Evolutionary conservation across 2,888 invertebrate genomes (phyloP).

Genomic region (Lucinisca nassula): DNA sequence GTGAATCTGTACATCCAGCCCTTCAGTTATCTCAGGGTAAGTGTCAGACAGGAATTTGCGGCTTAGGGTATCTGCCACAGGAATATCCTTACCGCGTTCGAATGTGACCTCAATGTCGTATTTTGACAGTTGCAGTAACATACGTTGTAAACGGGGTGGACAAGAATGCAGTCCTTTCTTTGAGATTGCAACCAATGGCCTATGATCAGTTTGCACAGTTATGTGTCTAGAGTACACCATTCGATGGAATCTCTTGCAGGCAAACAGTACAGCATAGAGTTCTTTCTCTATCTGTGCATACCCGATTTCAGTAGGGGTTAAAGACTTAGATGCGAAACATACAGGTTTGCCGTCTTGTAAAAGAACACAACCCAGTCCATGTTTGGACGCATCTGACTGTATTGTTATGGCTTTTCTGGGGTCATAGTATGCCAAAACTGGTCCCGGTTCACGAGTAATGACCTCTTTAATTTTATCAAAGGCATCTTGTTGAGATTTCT

Average conservation of each 20-base stretch:
- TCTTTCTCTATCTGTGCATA: slow-evolving; percentile 74
- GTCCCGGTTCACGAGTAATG: slow-evolving; percentile 47
- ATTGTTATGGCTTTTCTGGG: slow-evolving; percentile 19
- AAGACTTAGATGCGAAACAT: too few species aligned
- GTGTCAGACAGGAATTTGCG: slow-evolving; percentile 39
- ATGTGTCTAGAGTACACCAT: slow-evolving; percentile 49
- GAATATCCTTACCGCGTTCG: slow-evolving; percentile 57
- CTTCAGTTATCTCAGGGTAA: background rate
- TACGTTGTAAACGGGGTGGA: slow-evolving; percentile 62
- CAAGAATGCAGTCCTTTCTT: slow-evolving; percentile 56
- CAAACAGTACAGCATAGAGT: slow-evolving; percentile 63
- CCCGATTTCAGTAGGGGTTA: too few species aligned
- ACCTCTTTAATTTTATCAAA: slow-evolving; percentile 42
- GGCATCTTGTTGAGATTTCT: slow-evolving; percentile 17
- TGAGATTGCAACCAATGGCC: slow-evolving; percentile 58
- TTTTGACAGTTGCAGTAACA: slow-evolving; percentile 54
- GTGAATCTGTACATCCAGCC: too few species aligned
- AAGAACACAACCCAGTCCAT: too few species aligned
- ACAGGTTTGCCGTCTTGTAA: too few species aligned
- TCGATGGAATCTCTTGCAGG: slow-evolving; percentile 57
- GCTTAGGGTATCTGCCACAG: slow-evolving; percentile 58
- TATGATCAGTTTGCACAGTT: slow-evolving; percentile 60
- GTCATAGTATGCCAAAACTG: slow-evolving; percentile 62
- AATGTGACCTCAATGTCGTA: slow-evolving; percentile 53
- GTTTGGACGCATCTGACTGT: slow-evolving; percentile 56